Evolutionary conservation across 2,113 vertebrate species (phyloP).

Genomic region (Delphinapterus leucas): DNA sequence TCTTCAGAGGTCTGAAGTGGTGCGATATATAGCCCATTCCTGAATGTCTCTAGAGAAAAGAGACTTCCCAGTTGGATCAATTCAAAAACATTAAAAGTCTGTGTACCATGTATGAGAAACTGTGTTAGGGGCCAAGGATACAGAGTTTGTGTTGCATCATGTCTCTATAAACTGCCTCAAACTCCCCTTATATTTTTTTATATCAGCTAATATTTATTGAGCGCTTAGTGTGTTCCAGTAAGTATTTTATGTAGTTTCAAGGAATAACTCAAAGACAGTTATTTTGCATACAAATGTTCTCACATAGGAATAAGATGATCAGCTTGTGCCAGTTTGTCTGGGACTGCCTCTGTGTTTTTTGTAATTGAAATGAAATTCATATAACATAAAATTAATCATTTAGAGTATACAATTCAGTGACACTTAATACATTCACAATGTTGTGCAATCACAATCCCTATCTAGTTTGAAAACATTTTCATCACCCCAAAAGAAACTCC

Average conservation of each 20-base stretch:
- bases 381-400: conserved; percentile 10
- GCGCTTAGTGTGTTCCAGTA: neutral
- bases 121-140: neutral
- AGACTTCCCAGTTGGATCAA: neutral
- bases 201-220: neutral
- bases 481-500: neutral
- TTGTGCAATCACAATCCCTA: neutral
- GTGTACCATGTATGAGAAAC: neutral
- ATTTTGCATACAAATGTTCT: neutral
- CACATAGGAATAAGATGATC: neutral
- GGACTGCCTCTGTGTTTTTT: neutral
- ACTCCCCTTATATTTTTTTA: neutral
- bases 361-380: neutral
- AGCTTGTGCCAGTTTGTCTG: neutral
- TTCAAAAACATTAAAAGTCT: neutral
- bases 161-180: neutral
- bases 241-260: neutral
- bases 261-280: neutral
- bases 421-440: neutral
- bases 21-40: neutral
- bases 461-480: neutral
- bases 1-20: neutral
- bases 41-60: neutral
- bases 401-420: neutral
- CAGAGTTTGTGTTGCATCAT: neutral